Evolutionary conservation across 53 echinoderm and acorn worm species (phyloP), one percentile per base, ranked within the genome.

Genomic region (Apostichopus leukothele): DNA sequence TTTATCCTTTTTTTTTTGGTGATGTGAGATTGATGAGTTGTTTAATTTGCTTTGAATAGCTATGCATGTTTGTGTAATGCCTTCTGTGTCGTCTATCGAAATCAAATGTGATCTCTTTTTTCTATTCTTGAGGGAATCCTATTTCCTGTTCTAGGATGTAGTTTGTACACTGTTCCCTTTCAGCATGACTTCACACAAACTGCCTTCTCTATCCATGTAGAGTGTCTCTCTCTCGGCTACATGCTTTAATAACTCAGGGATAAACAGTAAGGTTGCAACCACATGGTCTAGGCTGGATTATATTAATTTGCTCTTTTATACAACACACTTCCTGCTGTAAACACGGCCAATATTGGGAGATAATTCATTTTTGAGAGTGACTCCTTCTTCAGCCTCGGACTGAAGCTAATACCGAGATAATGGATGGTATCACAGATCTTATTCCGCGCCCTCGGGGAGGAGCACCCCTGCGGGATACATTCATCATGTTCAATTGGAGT

Each of bases 401-500:
- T 53, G 81, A 54, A 81, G 81, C 81, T 81, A 81, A 81, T 81
- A 81, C 59, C 20, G 59, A 19, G 71, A 81, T 81, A 81, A 81
- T 81, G 81, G 81, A 81, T 55, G 81, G 54, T 55, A 81, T 81
- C 81, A 9, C 81, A 81, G 81, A 81, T 81, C 81, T 3, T 59
- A 81, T 81, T 81, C 55, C 13, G 19, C 20, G 81, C 81, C 81
- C 81, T 55, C 21, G 81, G 81, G 81, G 54, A 18, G 57, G 14
- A 4, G n/a, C n/a, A n/a, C 81, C 81, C 81, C 79, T 81, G 23
- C 81, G 23, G 81, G 81, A 23, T 19, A 81, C 20, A 81, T 81
- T 81, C 81, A 81, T 81, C 81, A 81, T 55, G 81, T 81, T 81
- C 81, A 81, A 81, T 81, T 55, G 81, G 54, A 81, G 20, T 81